A percentile compares a stretch with the other conserved stretches of the same genome.
Conservation (phyloP, 2,888 invertebrate genomes). For the Amaurobius ferox region DNA sequence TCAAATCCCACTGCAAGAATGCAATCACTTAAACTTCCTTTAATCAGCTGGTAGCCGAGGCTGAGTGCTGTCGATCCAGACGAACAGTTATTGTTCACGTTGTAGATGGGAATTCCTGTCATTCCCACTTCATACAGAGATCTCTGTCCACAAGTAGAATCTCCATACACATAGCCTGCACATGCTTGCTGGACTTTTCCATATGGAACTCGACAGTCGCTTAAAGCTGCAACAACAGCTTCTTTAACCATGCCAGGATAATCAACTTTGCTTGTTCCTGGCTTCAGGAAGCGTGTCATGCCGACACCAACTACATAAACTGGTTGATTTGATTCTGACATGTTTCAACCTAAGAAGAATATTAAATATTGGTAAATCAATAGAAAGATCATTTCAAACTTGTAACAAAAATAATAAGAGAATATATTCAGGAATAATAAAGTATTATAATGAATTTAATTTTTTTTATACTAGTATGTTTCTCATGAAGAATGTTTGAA, state of each 20-base stretch:
- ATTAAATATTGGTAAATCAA: too few species aligned
- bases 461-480: too few species aligned
- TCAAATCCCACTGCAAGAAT: constrained; percentile 95
- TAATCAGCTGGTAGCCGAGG: constrained; percentile 93
- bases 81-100: constrained; percentile 99
- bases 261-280: constrained; percentile 88
- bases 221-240: constrained; percentile 90
- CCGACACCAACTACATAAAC: constrained; percentile 89
- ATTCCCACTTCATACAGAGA: constrained; percentile 95
- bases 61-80: constrained; percentile 95
- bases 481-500: too few species aligned
- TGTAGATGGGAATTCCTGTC: constrained; percentile 97
- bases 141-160: constrained; percentile 96
- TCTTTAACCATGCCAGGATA: constrained; percentile 97
- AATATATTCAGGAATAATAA: too few species aligned
- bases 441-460: too few species aligned
- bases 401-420: too few species aligned
- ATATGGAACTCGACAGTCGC: constrained; percentile 88
- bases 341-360: too few species aligned
- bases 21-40: constrained; percentile 81
- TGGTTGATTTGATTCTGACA: constrained; percentile 20
- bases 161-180: constrained; percentile 95
- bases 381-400: too few species aligned
- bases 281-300: constrained; percentile 99
- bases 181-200: constrained; percentile 90